Percentiles rank a stretch among this genome's conserved stretches.
Conservation (phyloP, 2,888 invertebrate species). For the Cantharis rufa region DNA sequence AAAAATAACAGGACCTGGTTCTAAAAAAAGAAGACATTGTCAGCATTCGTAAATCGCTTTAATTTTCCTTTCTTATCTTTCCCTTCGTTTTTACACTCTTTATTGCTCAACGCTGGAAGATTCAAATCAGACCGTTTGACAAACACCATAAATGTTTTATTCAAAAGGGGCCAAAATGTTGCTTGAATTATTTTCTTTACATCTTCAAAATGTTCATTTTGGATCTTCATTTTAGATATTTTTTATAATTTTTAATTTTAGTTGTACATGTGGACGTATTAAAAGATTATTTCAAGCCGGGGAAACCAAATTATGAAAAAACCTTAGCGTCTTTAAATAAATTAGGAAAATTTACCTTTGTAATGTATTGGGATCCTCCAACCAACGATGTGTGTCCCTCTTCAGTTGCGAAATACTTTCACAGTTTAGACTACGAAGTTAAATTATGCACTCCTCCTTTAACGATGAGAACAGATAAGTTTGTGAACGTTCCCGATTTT, state of each 20-base stretch:
- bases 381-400: conserved; percentile 60
- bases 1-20: too few species aligned
- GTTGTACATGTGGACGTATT: conserved; percentile 60
- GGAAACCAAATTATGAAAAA: conserved; percentile 57
- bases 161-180: neutral
- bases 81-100: too few species aligned
- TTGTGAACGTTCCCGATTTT: conserved; percentile 53
- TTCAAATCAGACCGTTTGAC: too few species aligned
- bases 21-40: too few species aligned
- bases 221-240: neutral
- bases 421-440: conserved; percentile 54
- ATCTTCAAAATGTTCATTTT: neutral
- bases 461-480: conserved; percentile 47
- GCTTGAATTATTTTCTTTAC: neutral
- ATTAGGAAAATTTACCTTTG: conserved; percentile 54
- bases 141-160: too few species aligned
- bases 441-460: conserved; percentile 55
- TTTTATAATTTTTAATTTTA: conserved; percentile 43
- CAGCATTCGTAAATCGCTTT: too few species aligned
- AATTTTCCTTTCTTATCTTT: too few species aligned
- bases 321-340: conserved; percentile 51
- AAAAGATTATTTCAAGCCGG: conserved; percentile 54
- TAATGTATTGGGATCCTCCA: conserved; percentile 61
- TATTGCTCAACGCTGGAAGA: too few species aligned
- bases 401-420: conserved; percentile 64